Conservation (phyloP, 2,113 vertebrate genomes). For the Archilochus colubris region DNA sequence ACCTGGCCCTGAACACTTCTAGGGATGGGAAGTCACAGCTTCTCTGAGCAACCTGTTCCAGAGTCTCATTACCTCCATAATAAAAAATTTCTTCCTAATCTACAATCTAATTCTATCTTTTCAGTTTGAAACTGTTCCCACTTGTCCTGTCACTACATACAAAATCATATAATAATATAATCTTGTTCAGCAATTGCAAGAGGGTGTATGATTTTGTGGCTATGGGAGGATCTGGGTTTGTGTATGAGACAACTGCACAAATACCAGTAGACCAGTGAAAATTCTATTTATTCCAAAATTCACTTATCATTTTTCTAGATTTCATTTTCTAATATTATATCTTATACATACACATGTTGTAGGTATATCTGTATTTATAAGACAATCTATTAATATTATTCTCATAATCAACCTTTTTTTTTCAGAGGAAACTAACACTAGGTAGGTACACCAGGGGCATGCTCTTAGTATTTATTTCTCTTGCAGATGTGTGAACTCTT, state of each 20-base stretch:
- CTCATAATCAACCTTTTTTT: neutral
- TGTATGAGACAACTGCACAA: neutral
- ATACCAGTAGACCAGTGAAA: neutral
- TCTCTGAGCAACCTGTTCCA: too few relatives aligned
- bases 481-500: neutral
- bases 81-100: too few relatives aligned
- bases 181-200: neutral
- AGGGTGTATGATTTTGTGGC: accelerated
- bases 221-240: accelerated
- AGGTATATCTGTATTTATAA: neutral
- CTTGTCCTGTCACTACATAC: too few relatives aligned
- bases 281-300: neutral
- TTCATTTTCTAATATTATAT: neutral
- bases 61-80: too few relatives aligned
- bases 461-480: neutral
- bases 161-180: neutral
- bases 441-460: accelerated
- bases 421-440: neutral
- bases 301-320: neutral
- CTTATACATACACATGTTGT: neutral
- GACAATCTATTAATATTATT: neutral
- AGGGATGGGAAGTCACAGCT: too few relatives aligned
- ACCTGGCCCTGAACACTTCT: too few relatives aligned
- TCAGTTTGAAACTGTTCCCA: too few relatives aligned
- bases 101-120: too few relatives aligned